These are phyloP conservation scores for Cosmia pyralina DNA, from an alignment of 2,888 invertebrate genomes.

Conservation along the genomic window DNA sequence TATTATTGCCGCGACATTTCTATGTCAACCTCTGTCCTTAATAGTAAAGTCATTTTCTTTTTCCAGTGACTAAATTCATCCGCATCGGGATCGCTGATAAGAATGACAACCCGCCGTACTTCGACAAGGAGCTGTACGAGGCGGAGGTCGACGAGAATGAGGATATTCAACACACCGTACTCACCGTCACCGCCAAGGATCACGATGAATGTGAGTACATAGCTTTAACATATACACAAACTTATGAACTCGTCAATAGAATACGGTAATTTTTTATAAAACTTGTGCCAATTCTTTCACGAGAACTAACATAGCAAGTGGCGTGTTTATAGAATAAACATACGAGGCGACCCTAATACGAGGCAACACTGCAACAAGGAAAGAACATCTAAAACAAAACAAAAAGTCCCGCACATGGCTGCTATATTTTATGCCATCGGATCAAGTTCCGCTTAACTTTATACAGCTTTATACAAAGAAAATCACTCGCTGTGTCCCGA, in stretches of 20 bases:
- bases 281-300: slow-evolving; percentile 22
- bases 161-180: slow-evolving; percentile 98
- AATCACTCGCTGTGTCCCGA: slow-evolving; percentile 61
- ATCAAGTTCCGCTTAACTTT: slow-evolving; percentile 67
- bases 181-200: slow-evolving; percentile 99
- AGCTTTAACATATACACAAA: slow-evolving; percentile 43
- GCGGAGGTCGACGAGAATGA: slow-evolving; percentile 99
- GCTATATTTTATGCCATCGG: slow-evolving; percentile 66
- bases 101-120: slow-evolving; percentile 99
- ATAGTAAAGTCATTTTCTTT: slow-evolving; percentile 68
- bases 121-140: slow-evolving; percentile 98
- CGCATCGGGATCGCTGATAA: slow-evolving; percentile 99
- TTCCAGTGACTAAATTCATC: slow-evolving; percentile 99
- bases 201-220: slow-evolving; percentile 98
- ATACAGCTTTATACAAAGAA: slow-evolving; percentile 67
- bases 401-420: slow-evolving; percentile 65
- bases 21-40: slow-evolving; percentile 22
- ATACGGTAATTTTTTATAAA: slow-evolving; percentile 38
- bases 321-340: slow-evolving; percentile 54
- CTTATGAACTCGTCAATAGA: slow-evolving; percentile 40
- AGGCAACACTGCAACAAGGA: slow-evolving; percentile 52
- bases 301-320: slow-evolving; percentile 39
- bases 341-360: slow-evolving; percentile 48
- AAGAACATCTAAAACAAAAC: slow-evolving; percentile 65
- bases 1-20: slow-evolving; percentile 15